phyloP scores from a whole-genome alignment of 2,113 vertebrate species.

The Xiphophorus hellerii region DNA sequence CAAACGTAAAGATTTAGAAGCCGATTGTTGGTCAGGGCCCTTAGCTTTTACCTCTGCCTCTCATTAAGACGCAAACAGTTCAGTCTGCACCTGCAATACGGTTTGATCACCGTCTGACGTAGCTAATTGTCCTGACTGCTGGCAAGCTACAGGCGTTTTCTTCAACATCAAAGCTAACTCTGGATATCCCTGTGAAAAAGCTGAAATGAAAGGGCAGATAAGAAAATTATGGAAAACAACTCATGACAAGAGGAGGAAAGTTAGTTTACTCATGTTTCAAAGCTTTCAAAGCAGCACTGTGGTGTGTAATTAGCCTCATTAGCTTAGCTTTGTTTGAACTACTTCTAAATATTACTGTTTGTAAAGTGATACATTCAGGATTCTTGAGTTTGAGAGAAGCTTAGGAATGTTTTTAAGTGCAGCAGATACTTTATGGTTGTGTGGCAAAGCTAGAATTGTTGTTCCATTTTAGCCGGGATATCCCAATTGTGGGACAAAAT shows the following conservation, averaged over 20 bases:
- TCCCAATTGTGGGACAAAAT: too few species aligned
- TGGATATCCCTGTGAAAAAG: slow-evolving; percentile 25
- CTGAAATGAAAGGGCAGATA: slow-evolving; percentile 14
- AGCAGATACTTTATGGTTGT: background rate
- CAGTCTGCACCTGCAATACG: slow-evolving; percentile 33
- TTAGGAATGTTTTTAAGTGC: background rate
- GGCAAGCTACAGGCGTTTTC: slow-evolving; percentile 32
- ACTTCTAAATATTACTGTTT: background rate
- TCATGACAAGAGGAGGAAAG: slow-evolving; percentile 14
- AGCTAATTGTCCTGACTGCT: slow-evolving; percentile 63
- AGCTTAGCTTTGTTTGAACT: background rate
- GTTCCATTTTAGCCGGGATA: too few species aligned
- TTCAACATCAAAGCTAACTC: slow-evolving; percentile 62
- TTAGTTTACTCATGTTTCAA: slow-evolving; percentile 4
- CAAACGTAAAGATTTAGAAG: background rate
- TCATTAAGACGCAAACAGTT: slow-evolving; percentile 35
- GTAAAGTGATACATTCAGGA: background rate
- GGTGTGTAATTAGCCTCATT: background rate
- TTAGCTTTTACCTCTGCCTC: slow-evolving; percentile 6
- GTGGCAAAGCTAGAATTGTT: background rate
- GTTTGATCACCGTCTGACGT: slow-evolving; percentile 55
- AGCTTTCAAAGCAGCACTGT: background rate
- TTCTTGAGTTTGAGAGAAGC: background rate
- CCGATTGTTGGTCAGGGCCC: slow-evolving; percentile 3
- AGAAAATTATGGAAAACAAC: slow-evolving; percentile 34